Evolutionary conservation across 2,888 invertebrate species (phyloP), one percentile per base, ranked within the genome.

Genomic region (Tanypteryx hageni): DNA sequence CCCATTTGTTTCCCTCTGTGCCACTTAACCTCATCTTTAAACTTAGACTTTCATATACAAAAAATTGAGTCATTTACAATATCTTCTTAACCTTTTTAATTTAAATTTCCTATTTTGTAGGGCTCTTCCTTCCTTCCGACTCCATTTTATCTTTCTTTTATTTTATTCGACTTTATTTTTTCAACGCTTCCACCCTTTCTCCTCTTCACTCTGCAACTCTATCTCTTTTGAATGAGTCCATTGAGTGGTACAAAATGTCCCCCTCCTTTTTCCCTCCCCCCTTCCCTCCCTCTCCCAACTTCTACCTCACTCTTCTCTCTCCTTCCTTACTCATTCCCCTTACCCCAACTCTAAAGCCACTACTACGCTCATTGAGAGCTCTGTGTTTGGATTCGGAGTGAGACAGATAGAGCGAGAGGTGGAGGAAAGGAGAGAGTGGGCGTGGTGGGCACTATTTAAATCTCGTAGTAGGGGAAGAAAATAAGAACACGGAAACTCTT

Each of bases 211-310:
- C 44, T 44, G 44, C 44, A 44, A 44, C 44, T 44, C 68, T 68
- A 68, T 68, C 68, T 68, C 68, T 76, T 76, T 27, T 76, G 76
- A 76, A 76, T 76, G 76, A 76, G 76, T 76, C 27, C 76, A 76
- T 76, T 76, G 76, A 76, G 76, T 27, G 13, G 27, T 13, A 27
- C 76, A 64, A 64, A 64, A 10, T 14, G 64, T n/a, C 68, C 68
- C 22, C 27, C 76, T 13, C 22, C 76, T 76, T 13, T 27, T 76
- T 76, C 27, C 76, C 44, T 44, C 44, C 44, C 44, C 5, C 10
- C 22, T 44, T 5, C 44, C 1, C 44, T 44, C 44, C 44, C 44
- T 3, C 44, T n/a, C 44, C 5, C 44, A 44, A 1, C 5, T 5
- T 44, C 5, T 44, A 3, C 5, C 44, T 44, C 44, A 3, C 44